Evolutionary conservation across 2,888 invertebrate genomes (phyloP), one percentile per base, ranked within the genome.

Genomic region (Ariolimax columbianus): DNA sequence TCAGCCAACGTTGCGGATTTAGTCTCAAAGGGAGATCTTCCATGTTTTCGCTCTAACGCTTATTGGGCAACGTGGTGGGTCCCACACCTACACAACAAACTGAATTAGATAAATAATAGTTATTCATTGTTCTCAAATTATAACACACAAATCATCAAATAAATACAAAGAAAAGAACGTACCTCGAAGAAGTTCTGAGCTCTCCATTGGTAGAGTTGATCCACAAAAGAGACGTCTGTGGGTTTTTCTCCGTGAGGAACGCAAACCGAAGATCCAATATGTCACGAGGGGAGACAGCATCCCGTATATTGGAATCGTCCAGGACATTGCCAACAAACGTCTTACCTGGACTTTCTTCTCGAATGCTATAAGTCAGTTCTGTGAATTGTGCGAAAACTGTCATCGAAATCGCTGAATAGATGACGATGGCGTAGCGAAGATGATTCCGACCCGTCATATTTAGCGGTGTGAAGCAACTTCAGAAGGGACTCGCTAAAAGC

Each of bases 171-270:
- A n/a, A n/a, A n/a, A n/a, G n/a, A 86, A 88, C 88, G 40, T 89
- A 78, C 51, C 77, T 78, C 26, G 75, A 72, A n/a, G 89, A 87
- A 7, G 98, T 98, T 40, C 68, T 85, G 47, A 98, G 97, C 93
- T 97, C 97, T n/a, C 98, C 98, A 19, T 97, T 96, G 30, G 96
- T 96, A 14, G 97, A 96, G 93, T 98, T 97, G 87, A 98, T 95
- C 66, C 95, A 95, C 94, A 98, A 98, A 94, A 98, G 97, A 9
- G 75, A 43, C 14, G 87, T 88, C 36, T 88, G 72, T 1, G 79
- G 79, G 59, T 87, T 88, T 40, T 87, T 89, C 36, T 86, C 83
- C 0, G 88, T 84, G 78, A 90, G 75, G 33, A 90, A 87, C 72
- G 88, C 89, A 77, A 87, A 90, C 9, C 86, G 66, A 59, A 90